A percentile compares a stretch with the other conserved stretches of the same genome.
Evolutionary conservation across 1,140 invertebrate genomes (phyloP).

Genomic region (Bursaphelenchus mucronatus): DNA sequence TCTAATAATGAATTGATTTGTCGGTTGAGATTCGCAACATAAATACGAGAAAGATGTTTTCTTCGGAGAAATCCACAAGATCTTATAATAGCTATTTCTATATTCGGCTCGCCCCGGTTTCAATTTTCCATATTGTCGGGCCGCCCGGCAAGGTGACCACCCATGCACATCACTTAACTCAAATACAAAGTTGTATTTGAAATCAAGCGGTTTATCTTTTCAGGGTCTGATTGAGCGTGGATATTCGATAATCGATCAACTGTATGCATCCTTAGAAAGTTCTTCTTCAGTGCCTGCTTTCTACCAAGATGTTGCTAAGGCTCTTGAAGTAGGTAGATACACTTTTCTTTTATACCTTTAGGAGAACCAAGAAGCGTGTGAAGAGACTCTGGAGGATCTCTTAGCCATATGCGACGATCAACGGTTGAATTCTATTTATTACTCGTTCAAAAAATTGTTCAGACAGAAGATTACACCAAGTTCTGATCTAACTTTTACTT

Average conservation of each 20-base stretch:
- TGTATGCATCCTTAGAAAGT: neutral
- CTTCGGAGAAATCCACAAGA: no score
- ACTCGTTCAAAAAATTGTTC: conserved; percentile 10
- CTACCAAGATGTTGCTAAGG: conserved; percentile 4
- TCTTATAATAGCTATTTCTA: no score
- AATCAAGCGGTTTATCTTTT: no score
- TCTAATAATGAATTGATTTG: no score
- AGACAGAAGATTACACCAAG: neutral
- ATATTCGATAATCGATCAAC: conserved; percentile 6
- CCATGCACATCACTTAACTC: no score
- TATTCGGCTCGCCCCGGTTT: no score
- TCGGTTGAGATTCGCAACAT: no score
- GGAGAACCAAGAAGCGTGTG: conserved; percentile 10
- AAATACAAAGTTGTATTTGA: no score
- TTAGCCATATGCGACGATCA: conserved; percentile 1
- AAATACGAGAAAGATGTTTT: no score
- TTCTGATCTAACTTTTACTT: neutral
- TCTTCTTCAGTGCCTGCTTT: neutral
- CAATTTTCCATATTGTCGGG: no score
- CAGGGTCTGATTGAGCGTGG: conserved; percentile 9
- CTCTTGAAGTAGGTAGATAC: conserved; percentile 2
- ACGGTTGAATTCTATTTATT: neutral
- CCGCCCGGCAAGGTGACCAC: no score
- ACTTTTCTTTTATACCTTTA: conserved; percentile 1
- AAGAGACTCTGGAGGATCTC: conserved; percentile 13